These are phyloP conservation scores for Leuciscus idus DNA, from an alignment of 2,113 vertebrate species.

Conservation along the genomic window DNA sequence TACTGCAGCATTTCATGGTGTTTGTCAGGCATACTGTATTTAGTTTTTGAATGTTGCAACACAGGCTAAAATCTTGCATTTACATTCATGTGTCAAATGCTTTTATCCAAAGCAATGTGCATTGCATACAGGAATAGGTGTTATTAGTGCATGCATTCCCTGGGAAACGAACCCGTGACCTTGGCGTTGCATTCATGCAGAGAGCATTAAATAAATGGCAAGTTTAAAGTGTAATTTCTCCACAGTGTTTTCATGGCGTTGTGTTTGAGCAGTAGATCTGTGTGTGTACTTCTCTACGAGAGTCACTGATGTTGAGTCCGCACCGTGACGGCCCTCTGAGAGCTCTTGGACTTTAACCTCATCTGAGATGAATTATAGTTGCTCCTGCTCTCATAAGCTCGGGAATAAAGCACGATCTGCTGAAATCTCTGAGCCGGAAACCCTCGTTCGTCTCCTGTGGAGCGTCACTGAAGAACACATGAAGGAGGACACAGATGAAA, in stretches of 20 bases:
- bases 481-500: background rate
- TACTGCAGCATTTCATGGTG: too few relatives aligned
- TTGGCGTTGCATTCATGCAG: background rate
- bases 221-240: background rate
- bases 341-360: slow-evolving; percentile 33
- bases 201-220: background rate
- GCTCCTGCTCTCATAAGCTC: slow-evolving; percentile 60
- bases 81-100: too few relatives aligned
- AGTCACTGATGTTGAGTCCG: background rate
- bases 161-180: too few relatives aligned
- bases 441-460: slow-evolving; percentile 51
- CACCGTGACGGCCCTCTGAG: background rate
- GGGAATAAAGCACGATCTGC: slow-evolving; percentile 63
- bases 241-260: background rate
- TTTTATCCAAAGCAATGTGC: too few relatives aligned
- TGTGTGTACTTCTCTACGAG: background rate
- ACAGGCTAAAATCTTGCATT: too few relatives aligned
- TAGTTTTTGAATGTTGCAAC: too few relatives aligned
- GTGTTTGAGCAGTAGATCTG: background rate
- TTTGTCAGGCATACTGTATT: too few relatives aligned
- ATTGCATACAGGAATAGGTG: too few relatives aligned
- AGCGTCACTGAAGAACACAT: background rate
- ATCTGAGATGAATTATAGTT: slow-evolving; percentile 60
- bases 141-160: too few relatives aligned
- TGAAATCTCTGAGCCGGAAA: slow-evolving; percentile 75